phyloP scores from a whole-genome alignment of 2,888 invertebrate species.

The Mesochorus sp. region DNA sequence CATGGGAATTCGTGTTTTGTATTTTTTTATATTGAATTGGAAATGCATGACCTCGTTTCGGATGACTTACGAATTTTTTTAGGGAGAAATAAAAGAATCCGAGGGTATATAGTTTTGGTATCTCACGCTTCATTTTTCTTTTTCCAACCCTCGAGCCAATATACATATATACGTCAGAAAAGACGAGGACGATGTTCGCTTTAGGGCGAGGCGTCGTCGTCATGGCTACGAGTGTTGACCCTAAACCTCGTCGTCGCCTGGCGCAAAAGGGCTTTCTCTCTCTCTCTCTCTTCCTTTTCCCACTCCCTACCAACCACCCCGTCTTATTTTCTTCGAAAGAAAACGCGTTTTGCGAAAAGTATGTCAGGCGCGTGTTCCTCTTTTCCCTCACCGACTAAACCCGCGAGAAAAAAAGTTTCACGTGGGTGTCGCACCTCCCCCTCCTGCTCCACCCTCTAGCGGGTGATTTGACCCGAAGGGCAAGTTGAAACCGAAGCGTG shows the following conservation, averaged over 20 bases:
- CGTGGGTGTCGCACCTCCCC: slow-evolving; percentile 54
- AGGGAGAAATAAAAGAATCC: slow-evolving; percentile 2
- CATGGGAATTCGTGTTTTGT: too few species aligned
- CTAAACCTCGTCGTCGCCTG: slow-evolving; percentile 61
- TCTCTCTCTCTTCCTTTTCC: slow-evolving; percentile 61
- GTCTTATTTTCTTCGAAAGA: slow-evolving; percentile 62
- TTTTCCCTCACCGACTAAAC: slow-evolving; percentile 36
- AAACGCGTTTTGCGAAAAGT: slow-evolving; percentile 71
- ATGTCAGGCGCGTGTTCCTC: slow-evolving; percentile 70
- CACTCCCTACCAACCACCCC: slow-evolving; percentile 30
- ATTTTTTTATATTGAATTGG: too few species aligned
- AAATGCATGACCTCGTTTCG: slow-evolving; percentile 60
- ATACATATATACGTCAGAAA: slow-evolving; percentile 11
- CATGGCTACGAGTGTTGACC: slow-evolving; percentile 80
- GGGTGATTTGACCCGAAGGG: slow-evolving; percentile 5
- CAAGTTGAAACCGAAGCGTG: slow-evolving; percentile 4
- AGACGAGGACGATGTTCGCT: slow-evolving; percentile 53
- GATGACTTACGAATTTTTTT: slow-evolving; percentile 47
- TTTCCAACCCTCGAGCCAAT: neutral
- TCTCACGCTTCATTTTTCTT: slow-evolving; percentile 4
- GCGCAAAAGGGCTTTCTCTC: slow-evolving; percentile 57
- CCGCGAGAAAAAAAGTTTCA: slow-evolving; percentile 24
- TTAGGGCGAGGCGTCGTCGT: slow-evolving; percentile 70
- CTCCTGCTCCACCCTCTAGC: neutral
- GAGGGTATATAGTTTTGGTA: slow-evolving; percentile 14